These are phyloP conservation scores for Coracopsis vasa DNA, from an alignment of 2,113 vertebrate genomes.

Conservation along the genomic window DNA sequence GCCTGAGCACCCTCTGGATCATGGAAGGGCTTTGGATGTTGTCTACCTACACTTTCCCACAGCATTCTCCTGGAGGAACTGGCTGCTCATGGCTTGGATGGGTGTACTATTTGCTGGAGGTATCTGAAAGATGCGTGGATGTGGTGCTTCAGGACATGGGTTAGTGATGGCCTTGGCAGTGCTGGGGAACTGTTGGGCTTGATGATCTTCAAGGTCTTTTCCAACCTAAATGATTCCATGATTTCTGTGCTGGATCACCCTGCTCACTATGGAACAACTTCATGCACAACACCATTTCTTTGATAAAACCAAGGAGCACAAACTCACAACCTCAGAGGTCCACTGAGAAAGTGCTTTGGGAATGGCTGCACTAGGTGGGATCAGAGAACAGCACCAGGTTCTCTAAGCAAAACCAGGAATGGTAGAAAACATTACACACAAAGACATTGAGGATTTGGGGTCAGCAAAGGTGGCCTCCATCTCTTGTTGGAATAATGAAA, in stretches of 20 bases:
- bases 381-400: background rate
- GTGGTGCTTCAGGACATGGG: background rate
- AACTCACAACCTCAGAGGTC: background rate
- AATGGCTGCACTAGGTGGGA: background rate
- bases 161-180: background rate
- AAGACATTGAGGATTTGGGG: background rate
- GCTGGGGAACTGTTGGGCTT: background rate
- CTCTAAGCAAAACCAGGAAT: rapidly evolving
- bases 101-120: background rate
- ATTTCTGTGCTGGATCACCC: background rate
- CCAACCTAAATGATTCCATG: background rate
- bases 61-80: background rate
- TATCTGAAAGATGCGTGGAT: background rate
- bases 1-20: background rate
- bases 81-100: background rate
- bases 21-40: background rate
- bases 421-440: background rate
- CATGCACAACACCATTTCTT: rapidly evolving
- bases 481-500: slow-evolving; percentile 16
- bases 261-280: background rate
- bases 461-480: background rate
- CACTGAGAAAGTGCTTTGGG: background rate
- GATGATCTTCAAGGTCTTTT: background rate
- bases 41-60: background rate
- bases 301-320: background rate